A percentile compares a stretch with the other conserved stretches of the same genome.
Conservation (phyloP, 2,797 vertebrate species). For the Ctenopoma kingsleyae region DNA sequence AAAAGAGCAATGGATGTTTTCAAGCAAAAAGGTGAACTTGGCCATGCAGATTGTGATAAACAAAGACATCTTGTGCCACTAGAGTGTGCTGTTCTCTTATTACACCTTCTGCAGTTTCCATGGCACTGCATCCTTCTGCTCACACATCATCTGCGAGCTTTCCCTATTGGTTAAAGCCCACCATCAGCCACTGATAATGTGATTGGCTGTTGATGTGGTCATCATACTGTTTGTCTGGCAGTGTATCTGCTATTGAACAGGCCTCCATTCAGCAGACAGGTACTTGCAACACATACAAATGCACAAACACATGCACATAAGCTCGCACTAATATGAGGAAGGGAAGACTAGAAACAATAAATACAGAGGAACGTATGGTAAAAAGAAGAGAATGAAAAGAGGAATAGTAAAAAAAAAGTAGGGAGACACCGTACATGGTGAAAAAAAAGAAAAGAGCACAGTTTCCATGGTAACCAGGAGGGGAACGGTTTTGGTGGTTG, state of each 20-base stretch:
- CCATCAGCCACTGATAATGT: conserved; percentile 47
- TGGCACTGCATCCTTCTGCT: conserved; percentile 66
- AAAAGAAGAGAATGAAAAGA: not conserved
- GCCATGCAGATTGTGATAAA: conserved; percentile 15
- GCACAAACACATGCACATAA: not conserved
- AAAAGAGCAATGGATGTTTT: not conserved
- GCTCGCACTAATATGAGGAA: not conserved
- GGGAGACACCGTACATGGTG: not conserved
- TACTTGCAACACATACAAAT: not conserved
- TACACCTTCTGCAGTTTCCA: conserved; percentile 68
- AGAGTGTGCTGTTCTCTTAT: conserved; percentile 52
- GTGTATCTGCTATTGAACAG: conserved; percentile 30
- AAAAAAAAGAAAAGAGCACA: conserved; percentile 38
- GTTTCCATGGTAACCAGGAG: conserved; percentile 76
- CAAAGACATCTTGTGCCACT: conserved; percentile 49
- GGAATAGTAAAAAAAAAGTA: not conserved
- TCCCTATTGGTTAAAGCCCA: conserved; percentile 64
- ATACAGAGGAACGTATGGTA: not conserved
- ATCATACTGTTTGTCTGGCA: conserved; percentile 61
- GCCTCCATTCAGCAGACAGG: conserved; percentile 25
- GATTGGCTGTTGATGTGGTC: conserved; percentile 85
- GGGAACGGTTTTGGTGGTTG: conserved; percentile 39
- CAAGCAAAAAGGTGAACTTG: conserved; percentile 19
- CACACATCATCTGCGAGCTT: conserved; percentile 41
- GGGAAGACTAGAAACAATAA: not conserved